Evolutionary conservation across 2,888 invertebrate species (phyloP), one percentile per base, ranked within the genome.

Genomic region (Gerris lacustris): DNA sequence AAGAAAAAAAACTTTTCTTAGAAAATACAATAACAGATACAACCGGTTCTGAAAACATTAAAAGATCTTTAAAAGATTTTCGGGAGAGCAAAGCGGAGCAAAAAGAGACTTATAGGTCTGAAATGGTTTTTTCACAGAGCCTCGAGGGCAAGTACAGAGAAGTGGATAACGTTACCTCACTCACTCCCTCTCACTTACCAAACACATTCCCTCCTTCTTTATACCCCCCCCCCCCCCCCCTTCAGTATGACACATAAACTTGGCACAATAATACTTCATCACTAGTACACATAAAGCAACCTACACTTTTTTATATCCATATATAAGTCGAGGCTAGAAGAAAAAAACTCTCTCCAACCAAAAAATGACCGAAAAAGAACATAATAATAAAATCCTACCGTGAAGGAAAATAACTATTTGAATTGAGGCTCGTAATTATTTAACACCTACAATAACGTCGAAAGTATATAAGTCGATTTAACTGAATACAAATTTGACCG

Each of bases 181-280:
- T 31, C 31, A 4, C 31, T 31, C 31, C 31, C 31, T 31, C 31
- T 31, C 31, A 31, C 31, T 31, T 31, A 31, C 31, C 31, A 31
- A 31, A 31, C 4, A 31, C 31, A 31, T 31, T 31, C 4, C 4
- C 31, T 31, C 31, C 4, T 31, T 31, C 31, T 11, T 55, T 55
- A 1, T 9, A 4, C 55, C 55, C 55, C 5, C 55, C 15, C 2
- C 55, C 5, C 9, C 5, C 2, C 11, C 5, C 55, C 15, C 15
- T 55, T 55, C 55, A 11, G 15, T 55, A 55, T 55, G 55, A 55
- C 55, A 55, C 55, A 55, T 55, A 55, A 55, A 55, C 11, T 55
- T 55, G 55, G 55, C 55, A 55, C 55, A 55, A 55, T 55, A 55
- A 55, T 55, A 55, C 55, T 55, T 55, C 55, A 55, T 55, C 55